Base-by-base conservation (phyloP, 1,140 invertebrate species). In the Zaprionus africanus region DNA sequence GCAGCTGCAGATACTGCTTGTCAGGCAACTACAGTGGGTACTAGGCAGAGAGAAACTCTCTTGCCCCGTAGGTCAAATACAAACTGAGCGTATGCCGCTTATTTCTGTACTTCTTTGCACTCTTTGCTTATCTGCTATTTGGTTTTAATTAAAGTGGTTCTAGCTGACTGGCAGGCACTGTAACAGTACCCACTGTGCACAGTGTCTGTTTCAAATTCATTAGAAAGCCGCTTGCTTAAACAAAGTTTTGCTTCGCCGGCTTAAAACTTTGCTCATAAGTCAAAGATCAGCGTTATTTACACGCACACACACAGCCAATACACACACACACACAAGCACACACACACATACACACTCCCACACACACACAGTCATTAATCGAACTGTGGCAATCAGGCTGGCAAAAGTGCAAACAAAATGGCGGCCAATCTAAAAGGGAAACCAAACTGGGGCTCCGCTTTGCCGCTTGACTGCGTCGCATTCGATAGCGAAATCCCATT, bases 231-330 rank as follows among this genome's bases (percentile, higher is more conserved):
- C 57, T 60, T 63, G 64, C 68, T 85, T 81, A 51, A 53, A 61
- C 54, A 72, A 77, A 77, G 34, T 79, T 79, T 63, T 65, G 73
- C 67, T 66, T 79, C 62, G 63, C 43, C 72, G 62, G 38, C 61
- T 58, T 36, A 56, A 87, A 79, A 86, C 53, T 86, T 86, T 79
- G 34, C 22, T 41, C 68, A 72, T 57, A 77, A 66, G 83, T 80
- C 76, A 82, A 65, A 65, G 76, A 79, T 79, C 78, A 87, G 83
- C 76, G 69, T 51, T 60, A 79, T 67, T 79, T 76, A 71, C 63
- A 24, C 74, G 46, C 74, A 68, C 43, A 17, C 71, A 72, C n/a
- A 49, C 38, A 49, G 7, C 0, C 26, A 26, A 26, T 26, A 26
- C 5, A 26, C 26, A 26, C 5, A 26, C 26, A 26, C 26, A 7